Base-by-base conservation (phyloP, 2,888 invertebrate species). In the Harpagoxenus sublaevis region DNA sequence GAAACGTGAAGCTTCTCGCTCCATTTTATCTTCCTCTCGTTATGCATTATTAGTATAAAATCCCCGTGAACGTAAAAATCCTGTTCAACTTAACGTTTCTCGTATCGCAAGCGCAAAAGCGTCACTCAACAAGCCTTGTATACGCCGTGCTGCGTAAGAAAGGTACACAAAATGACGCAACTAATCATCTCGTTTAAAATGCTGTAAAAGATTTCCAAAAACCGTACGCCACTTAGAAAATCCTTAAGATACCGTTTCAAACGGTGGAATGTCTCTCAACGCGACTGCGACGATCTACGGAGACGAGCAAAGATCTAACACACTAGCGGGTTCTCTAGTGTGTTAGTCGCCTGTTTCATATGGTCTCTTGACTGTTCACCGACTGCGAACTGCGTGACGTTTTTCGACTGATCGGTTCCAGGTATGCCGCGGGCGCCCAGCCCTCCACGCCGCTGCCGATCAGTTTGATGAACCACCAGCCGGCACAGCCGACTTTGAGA, bases 401-500 rank as follows among this genome's bases (percentile, higher is more conserved):
- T 96, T 97, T 98, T 94, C 97, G 96, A 95, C 97, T 97, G 91
- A 96, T 94, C 89, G 96, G 96, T 96, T 98, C 98, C 95, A 99
- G 96, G 96, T 98, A 99, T 51, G 98, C 98, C 75, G 98, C 98
- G 83, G 99, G 99, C 85, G 98, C 98, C 99, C 99, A 99, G 90
- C 99, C 99, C 95, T 98, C 98, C 93, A 97, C 96, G 91, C 97
- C 96, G 86, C 96, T 96, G 90, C 98, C 97, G 94, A 97, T 96
- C 84, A 98, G 96, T 93, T 98, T 97, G 94, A 99, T 98, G 96
- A 98, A 98, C 99, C 99, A 99, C 99, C 99, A 99, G 91, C 99
- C 99, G 91, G 98, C 98, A 95, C 98, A 98, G 94, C 99, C 99
- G 91, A 98, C 97, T 95, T 98, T 98, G 91, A 98, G 96, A 91